These are phyloP conservation scores for Lagopus leucura DNA, from an alignment of 2,113 vertebrate genomes.

Conservation along the genomic window DNA sequence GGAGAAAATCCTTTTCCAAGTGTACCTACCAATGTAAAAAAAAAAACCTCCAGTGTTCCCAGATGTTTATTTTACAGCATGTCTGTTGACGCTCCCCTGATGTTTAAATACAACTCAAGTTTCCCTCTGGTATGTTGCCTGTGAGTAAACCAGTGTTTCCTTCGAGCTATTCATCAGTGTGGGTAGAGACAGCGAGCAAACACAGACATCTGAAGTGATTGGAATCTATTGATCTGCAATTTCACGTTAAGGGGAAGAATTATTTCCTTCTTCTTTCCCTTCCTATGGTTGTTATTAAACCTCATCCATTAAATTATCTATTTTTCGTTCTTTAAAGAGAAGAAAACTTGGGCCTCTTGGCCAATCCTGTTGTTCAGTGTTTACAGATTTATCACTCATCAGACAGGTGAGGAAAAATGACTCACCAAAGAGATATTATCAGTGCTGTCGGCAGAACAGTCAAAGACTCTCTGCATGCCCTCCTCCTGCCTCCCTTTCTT, in stretches of 20 bases:
- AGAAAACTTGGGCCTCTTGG: constrained; percentile 10
- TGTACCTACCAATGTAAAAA: neutral
- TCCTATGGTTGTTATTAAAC: neutral
- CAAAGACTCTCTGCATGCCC: neutral
- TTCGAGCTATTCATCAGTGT: neutral
- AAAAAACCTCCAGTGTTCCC: neutral
- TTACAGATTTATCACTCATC: constrained; percentile 43
- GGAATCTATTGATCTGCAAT: neutral
- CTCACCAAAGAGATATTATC: constrained; percentile 60
- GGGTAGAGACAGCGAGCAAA: neutral
- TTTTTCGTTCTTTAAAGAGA: constrained; percentile 50
- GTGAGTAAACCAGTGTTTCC: neutral
- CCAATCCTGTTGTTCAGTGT: constrained; percentile 16
- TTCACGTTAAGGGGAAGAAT: neutral
- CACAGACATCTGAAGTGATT: neutral
- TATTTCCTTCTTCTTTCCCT: neutral
- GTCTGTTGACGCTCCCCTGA: neutral
- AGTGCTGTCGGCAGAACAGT: constrained; percentile 33
- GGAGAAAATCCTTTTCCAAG: neutral
- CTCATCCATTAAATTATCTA: constrained; percentile 32
- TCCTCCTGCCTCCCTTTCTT: neutral
- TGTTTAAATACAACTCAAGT: neutral
- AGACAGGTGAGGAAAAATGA: constrained; percentile 68
- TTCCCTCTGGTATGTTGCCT: neutral
- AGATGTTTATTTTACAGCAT: neutral